These are phyloP conservation scores for Diadromus collaris DNA, from an alignment of 2,888 invertebrate genomes.

Conservation along the genomic window DNA sequence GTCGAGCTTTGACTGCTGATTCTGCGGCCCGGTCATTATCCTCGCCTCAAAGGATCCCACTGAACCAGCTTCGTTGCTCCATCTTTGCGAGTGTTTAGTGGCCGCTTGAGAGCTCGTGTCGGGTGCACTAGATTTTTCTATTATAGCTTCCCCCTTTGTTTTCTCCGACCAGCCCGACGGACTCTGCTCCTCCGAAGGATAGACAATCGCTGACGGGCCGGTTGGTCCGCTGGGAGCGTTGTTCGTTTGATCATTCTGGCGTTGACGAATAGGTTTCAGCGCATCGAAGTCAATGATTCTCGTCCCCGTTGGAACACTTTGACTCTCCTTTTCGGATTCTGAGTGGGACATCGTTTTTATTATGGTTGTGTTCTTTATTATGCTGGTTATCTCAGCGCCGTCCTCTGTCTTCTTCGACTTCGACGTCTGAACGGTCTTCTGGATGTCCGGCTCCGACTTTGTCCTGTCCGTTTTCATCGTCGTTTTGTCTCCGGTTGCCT, in stretches of 20 bases:
- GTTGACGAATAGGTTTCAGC: background rate
- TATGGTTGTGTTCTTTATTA: conserved; percentile 47
- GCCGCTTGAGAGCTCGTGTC: background rate
- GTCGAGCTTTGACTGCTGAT: conserved; percentile 45
- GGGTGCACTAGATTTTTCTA: background rate
- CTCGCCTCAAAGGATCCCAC: conserved; percentile 33
- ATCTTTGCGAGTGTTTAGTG: background rate
- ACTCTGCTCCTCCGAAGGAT: background rate
- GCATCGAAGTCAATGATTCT: conserved; percentile 2
- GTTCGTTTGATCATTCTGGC: background rate
- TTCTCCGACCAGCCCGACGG: conserved; percentile 40
- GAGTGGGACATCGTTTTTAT: conserved; percentile 8
- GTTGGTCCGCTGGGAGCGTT: conserved; percentile 13
- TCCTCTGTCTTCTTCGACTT: conserved; percentile 28
- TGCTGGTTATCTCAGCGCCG: conserved; percentile 25
- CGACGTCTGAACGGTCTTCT: conserved; percentile 19
- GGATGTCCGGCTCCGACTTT: conserved; percentile 6
- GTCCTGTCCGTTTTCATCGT: background rate
- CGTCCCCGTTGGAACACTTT: background rate
- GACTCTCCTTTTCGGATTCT: background rate
- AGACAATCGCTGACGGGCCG: conserved; percentile 18
- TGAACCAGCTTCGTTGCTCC: background rate
- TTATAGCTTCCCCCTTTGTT: conserved; percentile 7
- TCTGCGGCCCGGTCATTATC: conserved; percentile 30
- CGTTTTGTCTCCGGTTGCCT: background rate